phyloP scores from a whole-genome alignment of 2,113 vertebrate species.

The Indicator indicator region DNA sequence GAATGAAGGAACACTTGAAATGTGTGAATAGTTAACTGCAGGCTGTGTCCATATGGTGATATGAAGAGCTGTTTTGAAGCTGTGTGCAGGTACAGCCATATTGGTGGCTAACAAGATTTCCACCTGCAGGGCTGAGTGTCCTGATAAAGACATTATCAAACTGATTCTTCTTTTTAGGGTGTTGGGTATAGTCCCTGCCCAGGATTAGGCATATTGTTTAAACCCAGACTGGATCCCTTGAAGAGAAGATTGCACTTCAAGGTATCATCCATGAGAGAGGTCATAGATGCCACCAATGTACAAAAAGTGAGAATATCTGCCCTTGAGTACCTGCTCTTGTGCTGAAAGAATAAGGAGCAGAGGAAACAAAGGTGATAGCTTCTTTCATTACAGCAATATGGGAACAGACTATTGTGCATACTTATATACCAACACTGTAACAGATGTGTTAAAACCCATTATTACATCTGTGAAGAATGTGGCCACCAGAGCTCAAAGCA shows the following conservation, averaged over 20 bases:
- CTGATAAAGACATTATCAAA: neutral
- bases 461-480: slow-evolving; percentile 12
- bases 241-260: neutral
- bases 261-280: neutral
- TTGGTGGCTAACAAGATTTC: neutral
- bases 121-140: neutral
- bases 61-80: neutral
- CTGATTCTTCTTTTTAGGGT: neutral
- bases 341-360: neutral
- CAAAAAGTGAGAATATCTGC: neutral
- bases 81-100: neutral
- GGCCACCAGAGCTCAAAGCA: neutral
- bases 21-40: neutral
- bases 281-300: neutral
- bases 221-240: neutral
- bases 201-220: neutral
- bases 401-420: neutral
- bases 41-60: neutral
- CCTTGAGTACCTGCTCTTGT: neutral
- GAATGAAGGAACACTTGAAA: neutral
- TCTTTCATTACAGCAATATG: neutral
- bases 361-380: neutral
- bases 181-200: neutral
- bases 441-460: neutral
- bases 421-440: neutral